A percentile compares a stretch with the other conserved stretches of the same genome.
phyloP scores from a whole-genome alignment of 2,888 invertebrate genomes.

The Philereme transversata region DNA sequence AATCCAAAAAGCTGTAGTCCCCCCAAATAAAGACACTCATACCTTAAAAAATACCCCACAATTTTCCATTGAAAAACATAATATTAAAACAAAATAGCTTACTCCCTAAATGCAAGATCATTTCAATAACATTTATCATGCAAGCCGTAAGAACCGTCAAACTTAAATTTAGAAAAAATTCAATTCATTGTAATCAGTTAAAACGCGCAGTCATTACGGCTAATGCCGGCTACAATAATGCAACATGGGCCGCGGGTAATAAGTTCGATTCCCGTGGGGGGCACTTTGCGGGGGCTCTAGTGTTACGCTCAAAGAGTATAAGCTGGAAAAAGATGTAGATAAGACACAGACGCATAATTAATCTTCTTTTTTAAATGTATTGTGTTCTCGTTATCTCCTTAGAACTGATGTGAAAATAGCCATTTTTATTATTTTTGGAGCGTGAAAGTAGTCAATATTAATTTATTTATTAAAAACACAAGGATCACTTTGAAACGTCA shows the following conservation, averaged over 20 bases:
- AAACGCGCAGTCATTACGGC: conserved; percentile 69
- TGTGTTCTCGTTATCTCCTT: too few species aligned
- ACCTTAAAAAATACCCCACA: too few species aligned
- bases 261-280: conserved; percentile 66
- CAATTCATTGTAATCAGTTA: conserved; percentile 59
- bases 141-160: conserved; percentile 36
- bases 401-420: too few species aligned
- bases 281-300: conserved; percentile 59
- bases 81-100: background rate
- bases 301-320: conserved; percentile 54
- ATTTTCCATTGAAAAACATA: too few species aligned
- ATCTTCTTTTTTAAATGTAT: too few species aligned
- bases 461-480: too few species aligned
- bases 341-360: too few species aligned
- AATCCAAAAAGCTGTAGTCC: too few species aligned
- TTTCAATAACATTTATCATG: conserved; percentile 31
- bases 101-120: conserved; percentile 25
- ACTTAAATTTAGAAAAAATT: conserved; percentile 37
- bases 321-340: background rate
- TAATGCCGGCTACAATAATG: conserved; percentile 63
- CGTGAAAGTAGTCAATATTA: too few species aligned
- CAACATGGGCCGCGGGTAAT: conserved; percentile 60
- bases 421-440: too few species aligned
- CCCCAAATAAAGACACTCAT: too few species aligned
- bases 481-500: too few species aligned